phyloP scores from a whole-genome alignment of 2,113 vertebrate species.

The human region GRCh38 chr1:211303001-211303500 shows the following conservation, averaged over 20 bases:
- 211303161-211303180: not conserved
- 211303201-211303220: not conserved
- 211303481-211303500: not conserved
- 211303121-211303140: not conserved
- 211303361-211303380: not conserved
- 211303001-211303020: not conserved
- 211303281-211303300: not conserved
- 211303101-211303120: not conserved
- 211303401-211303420: not conserved
- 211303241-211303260: constrained; percentile 1
- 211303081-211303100: not conserved
- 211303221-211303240: constrained; percentile 15
- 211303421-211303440: not conserved
- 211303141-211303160: not conserved
- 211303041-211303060: not conserved
- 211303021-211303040: not conserved
- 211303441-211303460: not conserved
- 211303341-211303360: not conserved
- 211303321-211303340: not conserved
- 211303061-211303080: not conserved
- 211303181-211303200: not conserved
- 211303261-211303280: not conserved
- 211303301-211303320: not conserved
- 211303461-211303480: not conserved
- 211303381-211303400: not conserved